Evolutionary conservation across 2,888 invertebrate species (phyloP).

Genomic region (Cerastis rubricosa): DNA sequence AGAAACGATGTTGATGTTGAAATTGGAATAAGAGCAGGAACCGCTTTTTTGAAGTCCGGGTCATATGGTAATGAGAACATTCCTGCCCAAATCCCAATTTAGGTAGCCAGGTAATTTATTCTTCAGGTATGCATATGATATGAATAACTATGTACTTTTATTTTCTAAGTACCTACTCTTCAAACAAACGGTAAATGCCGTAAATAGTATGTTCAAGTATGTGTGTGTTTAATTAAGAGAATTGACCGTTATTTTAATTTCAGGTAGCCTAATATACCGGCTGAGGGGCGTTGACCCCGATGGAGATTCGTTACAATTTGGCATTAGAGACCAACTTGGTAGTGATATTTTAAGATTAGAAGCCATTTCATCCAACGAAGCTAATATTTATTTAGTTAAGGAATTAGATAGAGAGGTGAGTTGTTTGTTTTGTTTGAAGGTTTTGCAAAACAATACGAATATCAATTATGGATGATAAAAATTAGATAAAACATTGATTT

Average conservation of each 20-base stretch:
- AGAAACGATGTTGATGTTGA: background rate
- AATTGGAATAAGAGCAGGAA: background rate
- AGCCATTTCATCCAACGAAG: constrained; percentile 95
- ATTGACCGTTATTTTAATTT: constrained; percentile 75
- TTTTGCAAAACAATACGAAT: background rate
- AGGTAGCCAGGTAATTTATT: background rate
- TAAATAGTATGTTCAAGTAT: constrained; percentile 41
- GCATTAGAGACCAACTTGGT: constrained; percentile 94
- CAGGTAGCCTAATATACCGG: constrained; percentile 96
- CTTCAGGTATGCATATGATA: background rate
- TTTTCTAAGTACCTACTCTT: constrained; percentile 59
- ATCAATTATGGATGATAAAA: background rate
- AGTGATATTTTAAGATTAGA: constrained; percentile 96
- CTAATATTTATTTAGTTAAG: constrained; percentile 96
- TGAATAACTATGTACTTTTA: constrained; percentile 46
- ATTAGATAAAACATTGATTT: background rate
- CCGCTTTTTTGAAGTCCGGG: too few relatives aligned
- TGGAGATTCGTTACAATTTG: constrained; percentile 95
- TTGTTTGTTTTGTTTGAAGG: background rate
- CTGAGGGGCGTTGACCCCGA: constrained; percentile 96
- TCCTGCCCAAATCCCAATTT: background rate
- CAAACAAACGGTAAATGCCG: constrained; percentile 48
- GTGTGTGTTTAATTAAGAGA: constrained; percentile 54
- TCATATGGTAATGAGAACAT: background rate
- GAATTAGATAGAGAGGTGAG: constrained; percentile 97